Conservation (phyloP, 64 coral and sea anemone species). For the Anthopleura sola region DNA sequence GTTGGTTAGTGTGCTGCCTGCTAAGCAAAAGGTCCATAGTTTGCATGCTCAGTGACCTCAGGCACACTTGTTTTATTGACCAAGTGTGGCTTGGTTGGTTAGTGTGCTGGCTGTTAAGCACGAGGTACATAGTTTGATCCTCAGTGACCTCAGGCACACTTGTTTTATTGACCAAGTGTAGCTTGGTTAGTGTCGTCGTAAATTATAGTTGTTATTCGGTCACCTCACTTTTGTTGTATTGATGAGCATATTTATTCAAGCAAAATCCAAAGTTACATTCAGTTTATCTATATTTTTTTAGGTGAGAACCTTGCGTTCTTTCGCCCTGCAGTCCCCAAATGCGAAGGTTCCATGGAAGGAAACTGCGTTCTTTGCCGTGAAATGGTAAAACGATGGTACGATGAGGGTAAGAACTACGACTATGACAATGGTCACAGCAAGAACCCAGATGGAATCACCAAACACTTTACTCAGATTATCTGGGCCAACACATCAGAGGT, state of each 20-base stretch:
- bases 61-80: no score
- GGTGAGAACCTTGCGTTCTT: conserved; percentile 90
- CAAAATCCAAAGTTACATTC: background rate
- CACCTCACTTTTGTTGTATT: no score
- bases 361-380: conserved; percentile 83
- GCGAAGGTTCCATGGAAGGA: conserved; percentile 62
- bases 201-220: no score
- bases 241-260: no score
- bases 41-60: no score
- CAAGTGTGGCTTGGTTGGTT: no score
- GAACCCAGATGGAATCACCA: conserved; percentile 21
- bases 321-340: conserved; percentile 79
- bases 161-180: background rate
- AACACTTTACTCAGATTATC: conserved; percentile 84
- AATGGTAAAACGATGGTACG: conserved; percentile 89
- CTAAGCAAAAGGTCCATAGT: no score
- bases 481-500: conserved; percentile 81
- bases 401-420: conserved; percentile 75
- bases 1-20: no score
- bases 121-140: no score
- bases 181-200: no score
- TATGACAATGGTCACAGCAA: conserved; percentile 64
- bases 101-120: no score
- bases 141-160: no score
- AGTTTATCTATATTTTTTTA: background rate